Base-by-base conservation (phyloP, 2,113 vertebrate genomes). In the Mystacornis crossleyi region DNA sequence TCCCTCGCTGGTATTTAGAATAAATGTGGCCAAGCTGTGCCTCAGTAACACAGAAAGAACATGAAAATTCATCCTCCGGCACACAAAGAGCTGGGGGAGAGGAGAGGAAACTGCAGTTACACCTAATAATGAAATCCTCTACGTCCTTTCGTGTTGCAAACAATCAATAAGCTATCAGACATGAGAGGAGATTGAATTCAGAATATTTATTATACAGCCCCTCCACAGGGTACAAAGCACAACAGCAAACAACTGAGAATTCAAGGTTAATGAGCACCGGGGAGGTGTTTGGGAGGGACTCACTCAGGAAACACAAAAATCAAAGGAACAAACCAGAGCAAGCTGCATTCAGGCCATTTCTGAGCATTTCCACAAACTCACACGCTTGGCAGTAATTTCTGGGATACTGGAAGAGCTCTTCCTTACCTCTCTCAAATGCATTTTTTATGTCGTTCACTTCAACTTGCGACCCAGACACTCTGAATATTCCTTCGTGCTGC, bases 391-490 rank as follows among this genome's bases (percentile, higher is more conserved):
- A 90, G 0, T 2, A 1, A 20, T 24, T 55, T 24, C 57, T 10
- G 9, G 45, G 66, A 2, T 21, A 3, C 3, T 28, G 43, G 29
- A 18, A 14, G n/a, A 31, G 67, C 77, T 54, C 34, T 20, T 31
- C 58, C 98, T 98, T 83, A 99, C 99, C 99, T 98, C 99, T 99
- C 97, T 99, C 99, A 98, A 99, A 99, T 6, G 99, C 99, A 34
- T 99, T 99, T 98, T 99, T 99, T 79, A 99, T 99, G 98, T 99
- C 99, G 54, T 99, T 99, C 94, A 99, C 99, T 94, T 99, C 99
- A 73, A 99, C 99, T 85, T 99, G 99, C 13, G 99, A 99, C 55
- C 99, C 99, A 16, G 99, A 99, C 82, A 99, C 99, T 85, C 99
- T 97, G 98, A 99, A 99, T 95, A 99, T 99, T 23, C 99, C 99